Conservation (phyloP, 2,888 invertebrate genomes). For the Sinelater perroti region DNA sequence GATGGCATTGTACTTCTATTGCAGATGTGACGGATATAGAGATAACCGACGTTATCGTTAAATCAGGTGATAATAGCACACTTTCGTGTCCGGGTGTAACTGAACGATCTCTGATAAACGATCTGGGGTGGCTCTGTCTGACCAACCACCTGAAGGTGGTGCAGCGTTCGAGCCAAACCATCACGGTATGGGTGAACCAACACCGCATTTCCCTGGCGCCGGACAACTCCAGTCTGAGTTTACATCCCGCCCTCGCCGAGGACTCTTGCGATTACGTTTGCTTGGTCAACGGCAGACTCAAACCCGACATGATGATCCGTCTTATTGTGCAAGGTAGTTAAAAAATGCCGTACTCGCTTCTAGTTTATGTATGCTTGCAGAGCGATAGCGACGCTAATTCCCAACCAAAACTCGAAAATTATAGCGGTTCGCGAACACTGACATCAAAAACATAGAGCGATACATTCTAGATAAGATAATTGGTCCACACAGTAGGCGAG, state of each 20-base stretch:
- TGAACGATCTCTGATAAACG: slow-evolving; percentile 71
- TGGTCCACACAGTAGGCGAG: slow-evolving; percentile 17
- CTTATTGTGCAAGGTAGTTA: slow-evolving; percentile 71
- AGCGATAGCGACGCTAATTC: too few species aligned
- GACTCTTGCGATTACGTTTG: slow-evolving; percentile 75
- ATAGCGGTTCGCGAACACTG: too few species aligned
- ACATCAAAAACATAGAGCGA: too few species aligned
- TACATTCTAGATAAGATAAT: slow-evolving; percentile 14
- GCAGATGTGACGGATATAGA: slow-evolving; percentile 69
- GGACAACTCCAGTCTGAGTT: slow-evolving; percentile 69
- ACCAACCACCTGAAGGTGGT: slow-evolving; percentile 62
- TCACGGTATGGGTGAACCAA: slow-evolving; percentile 64
- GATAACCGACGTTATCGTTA: slow-evolving; percentile 67
- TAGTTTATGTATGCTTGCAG: too few species aligned
- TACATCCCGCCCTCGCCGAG: slow-evolving; percentile 69
- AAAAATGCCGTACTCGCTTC: slow-evolving; percentile 11
- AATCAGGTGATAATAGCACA: slow-evolving; percentile 73
- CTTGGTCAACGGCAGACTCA: slow-evolving; percentile 72
- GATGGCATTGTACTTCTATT: slow-evolving; percentile 49
- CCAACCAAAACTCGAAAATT: too few species aligned
- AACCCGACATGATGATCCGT: slow-evolving; percentile 71
- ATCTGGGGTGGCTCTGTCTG: slow-evolving; percentile 67
- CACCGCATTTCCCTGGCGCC: slow-evolving; percentile 67
- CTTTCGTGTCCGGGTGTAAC: slow-evolving; percentile 74
- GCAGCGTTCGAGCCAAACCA: slow-evolving; percentile 64